These are phyloP conservation scores for Danionella cerebrum DNA, from an alignment of 2,113 vertebrate species.

Conservation along the genomic window DNA sequence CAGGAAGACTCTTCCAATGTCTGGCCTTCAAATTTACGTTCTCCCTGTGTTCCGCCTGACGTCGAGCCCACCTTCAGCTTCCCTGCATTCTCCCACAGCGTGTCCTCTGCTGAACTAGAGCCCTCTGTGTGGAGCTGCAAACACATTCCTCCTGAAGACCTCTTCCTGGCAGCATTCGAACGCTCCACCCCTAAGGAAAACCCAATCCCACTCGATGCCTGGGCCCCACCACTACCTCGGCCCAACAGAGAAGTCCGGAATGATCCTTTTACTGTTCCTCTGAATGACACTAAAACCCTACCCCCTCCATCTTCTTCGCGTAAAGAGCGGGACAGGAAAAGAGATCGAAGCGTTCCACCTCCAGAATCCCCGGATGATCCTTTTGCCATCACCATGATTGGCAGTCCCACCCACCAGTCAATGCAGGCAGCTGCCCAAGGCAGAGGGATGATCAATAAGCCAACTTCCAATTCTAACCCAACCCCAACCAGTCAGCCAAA, in stretches of 20 bases:
- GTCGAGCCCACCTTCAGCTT: slow-evolving; percentile 46
- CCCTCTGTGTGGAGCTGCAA: slow-evolving; percentile 64
- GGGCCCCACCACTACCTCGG: slow-evolving; percentile 41
- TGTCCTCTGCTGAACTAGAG: slow-evolving; percentile 47
- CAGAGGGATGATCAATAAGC: slow-evolving; percentile 5
- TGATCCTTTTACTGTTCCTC: slow-evolving; percentile 52
- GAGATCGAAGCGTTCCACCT: slow-evolving; percentile 56
- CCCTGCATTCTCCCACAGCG: slow-evolving; percentile 54
- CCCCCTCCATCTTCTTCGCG: slow-evolving; percentile 44
- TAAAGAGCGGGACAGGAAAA: slow-evolving; percentile 55
- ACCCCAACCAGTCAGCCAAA: slow-evolving; percentile 44
- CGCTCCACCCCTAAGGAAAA: slow-evolving; percentile 40
- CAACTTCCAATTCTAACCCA: slow-evolving; percentile 23
- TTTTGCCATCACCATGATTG: slow-evolving; percentile 68
- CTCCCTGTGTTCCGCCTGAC: slow-evolving; percentile 37
- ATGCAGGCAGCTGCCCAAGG: slow-evolving; percentile 35
- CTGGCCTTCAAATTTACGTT: slow-evolving; percentile 36
- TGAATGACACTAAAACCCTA: slow-evolving; percentile 47
- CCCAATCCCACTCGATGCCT: slow-evolving; percentile 23
- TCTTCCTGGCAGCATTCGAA: slow-evolving; percentile 61
- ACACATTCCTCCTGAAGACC: slow-evolving; percentile 59
- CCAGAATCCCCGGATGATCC: slow-evolving; percentile 60
- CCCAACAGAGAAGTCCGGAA: slow-evolving; percentile 40
- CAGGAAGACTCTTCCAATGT: slow-evolving; percentile 32
- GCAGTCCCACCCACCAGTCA: slow-evolving; percentile 69